phyloP scores from a whole-genome alignment of 1,140 invertebrate genomes.

The Polyergus mexicanus region DNA sequence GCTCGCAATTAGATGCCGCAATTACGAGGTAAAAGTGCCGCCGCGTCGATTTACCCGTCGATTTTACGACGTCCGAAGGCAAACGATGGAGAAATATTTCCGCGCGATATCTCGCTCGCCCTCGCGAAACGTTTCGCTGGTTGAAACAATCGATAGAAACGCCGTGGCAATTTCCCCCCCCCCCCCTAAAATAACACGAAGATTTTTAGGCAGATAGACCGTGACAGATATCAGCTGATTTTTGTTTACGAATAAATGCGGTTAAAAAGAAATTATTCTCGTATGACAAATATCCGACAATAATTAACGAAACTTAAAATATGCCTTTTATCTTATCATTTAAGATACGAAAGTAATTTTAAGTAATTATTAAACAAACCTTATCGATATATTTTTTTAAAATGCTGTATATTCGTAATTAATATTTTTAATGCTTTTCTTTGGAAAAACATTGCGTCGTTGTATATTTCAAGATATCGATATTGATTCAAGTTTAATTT shows the following conservation, averaged over 20 bases:
- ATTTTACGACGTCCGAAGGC: conserved; percentile 53
- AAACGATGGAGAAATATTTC: conserved; percentile 59
- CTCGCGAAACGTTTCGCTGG: conserved; percentile 35
- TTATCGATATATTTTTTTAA: background rate
- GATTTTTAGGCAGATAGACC: background rate
- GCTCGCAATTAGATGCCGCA: conserved; percentile 71
- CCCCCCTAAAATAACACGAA: conserved; percentile 41
- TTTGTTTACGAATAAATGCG: background rate
- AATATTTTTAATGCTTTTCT: background rate
- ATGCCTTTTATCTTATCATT: too few relatives aligned
- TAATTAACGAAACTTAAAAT: too few relatives aligned
- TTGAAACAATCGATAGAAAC: conserved; percentile 57
- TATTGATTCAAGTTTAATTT: background rate
- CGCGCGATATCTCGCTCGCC: conserved; percentile 60
- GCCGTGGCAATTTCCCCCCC: conserved; percentile 36
- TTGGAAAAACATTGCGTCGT: background rate
- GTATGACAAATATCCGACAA: background rate
- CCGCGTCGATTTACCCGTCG: conserved; percentile 52
- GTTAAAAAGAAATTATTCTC: background rate
- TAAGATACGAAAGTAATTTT: too few relatives aligned
- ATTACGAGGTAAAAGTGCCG: conserved; percentile 67
- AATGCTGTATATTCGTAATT: too few relatives aligned
- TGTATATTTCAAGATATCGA: background rate
- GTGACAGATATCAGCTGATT: background rate
- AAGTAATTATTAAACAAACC: too few relatives aligned